Conservation (phyloP, 1,140 invertebrate species). For the Rhopalosiphum maidis region DNA sequence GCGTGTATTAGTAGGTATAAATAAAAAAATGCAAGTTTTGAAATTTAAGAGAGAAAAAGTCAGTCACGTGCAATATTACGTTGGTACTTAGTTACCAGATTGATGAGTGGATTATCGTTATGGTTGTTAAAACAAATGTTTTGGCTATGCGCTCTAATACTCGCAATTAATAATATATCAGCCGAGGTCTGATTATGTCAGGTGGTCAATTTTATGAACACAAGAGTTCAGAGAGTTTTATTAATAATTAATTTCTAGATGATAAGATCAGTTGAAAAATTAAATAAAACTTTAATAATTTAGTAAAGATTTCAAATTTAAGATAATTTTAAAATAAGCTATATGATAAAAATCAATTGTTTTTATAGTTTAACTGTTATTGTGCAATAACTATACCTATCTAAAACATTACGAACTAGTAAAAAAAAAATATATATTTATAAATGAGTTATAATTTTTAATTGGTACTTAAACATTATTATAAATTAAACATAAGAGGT, state of each 20-base stretch:
- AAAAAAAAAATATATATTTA: background rate
- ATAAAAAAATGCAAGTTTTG: background rate
- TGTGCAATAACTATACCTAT: background rate
- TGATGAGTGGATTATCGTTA: conserved; percentile 12
- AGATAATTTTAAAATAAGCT: background rate
- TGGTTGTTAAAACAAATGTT: conserved; percentile 34
- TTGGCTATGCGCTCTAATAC: conserved; percentile 18
- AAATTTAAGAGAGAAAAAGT: background rate
- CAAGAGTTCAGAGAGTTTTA: conserved; percentile 18
- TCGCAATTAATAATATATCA: conserved; percentile 13
- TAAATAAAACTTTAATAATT: background rate
- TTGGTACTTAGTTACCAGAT: background rate
- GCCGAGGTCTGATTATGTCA: conserved; percentile 40
- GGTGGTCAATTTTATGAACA: background rate
- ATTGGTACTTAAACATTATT: conserved; percentile 20
- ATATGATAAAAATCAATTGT: background rate
- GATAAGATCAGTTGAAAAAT: background rate
- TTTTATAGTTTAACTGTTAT: background rate
- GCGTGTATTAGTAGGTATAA: background rate
- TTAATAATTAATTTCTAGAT: background rate
- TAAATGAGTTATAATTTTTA: background rate
- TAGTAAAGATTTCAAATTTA: background rate
- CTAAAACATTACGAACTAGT: background rate
- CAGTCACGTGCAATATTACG: background rate
- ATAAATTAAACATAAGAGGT: background rate